These are phyloP conservation scores for Motacilla tschutschensis DNA, from an alignment of 2,113 vertebrate genomes.

Conservation along the genomic window DNA sequence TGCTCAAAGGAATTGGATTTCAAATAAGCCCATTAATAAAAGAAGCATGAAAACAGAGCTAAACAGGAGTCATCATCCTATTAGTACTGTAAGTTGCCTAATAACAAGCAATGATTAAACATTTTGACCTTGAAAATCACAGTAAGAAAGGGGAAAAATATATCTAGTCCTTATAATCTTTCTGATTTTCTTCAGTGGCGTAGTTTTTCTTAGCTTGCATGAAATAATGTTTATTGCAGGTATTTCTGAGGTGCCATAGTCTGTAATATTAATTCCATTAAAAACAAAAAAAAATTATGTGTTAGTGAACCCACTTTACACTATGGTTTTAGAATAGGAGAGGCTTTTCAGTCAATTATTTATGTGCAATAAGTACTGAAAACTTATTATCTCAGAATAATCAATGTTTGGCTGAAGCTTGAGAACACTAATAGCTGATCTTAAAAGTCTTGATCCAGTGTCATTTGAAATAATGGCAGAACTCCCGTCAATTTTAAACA, in stretches of 20 bases:
- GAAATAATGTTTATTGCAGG: background rate
- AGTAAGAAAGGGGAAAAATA: background rate
- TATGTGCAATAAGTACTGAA: conserved; percentile 39
- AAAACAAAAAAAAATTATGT: background rate
- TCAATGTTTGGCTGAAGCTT: conserved; percentile 50
- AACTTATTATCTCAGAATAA: conserved; percentile 47
- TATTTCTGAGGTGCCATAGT: background rate
- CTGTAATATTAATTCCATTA: background rate
- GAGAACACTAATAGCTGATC: conserved; percentile 25
- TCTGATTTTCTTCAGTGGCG: background rate
- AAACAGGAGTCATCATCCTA: conserved; percentile 1
- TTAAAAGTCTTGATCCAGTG: conserved; percentile 31
- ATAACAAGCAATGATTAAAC: background rate
- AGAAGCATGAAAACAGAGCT: background rate
- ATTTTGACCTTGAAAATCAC: background rate
- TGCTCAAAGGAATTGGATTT: conserved; percentile 29
- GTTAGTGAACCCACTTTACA: background rate
- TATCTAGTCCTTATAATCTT: background rate
- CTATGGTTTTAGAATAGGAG: background rate
- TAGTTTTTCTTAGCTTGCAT: background rate
- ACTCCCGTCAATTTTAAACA: background rate
- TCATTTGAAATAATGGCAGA: conserved; percentile 34
- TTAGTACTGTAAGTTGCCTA: background rate
- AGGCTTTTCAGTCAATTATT: conserved; percentile 53
- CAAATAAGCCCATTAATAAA: conserved; percentile 8